A percentile compares a stretch with the other conserved stretches of the same genome.
Conservation (phyloP, 2,888 invertebrate genomes). For the Pomacea canaliculata region DNA sequence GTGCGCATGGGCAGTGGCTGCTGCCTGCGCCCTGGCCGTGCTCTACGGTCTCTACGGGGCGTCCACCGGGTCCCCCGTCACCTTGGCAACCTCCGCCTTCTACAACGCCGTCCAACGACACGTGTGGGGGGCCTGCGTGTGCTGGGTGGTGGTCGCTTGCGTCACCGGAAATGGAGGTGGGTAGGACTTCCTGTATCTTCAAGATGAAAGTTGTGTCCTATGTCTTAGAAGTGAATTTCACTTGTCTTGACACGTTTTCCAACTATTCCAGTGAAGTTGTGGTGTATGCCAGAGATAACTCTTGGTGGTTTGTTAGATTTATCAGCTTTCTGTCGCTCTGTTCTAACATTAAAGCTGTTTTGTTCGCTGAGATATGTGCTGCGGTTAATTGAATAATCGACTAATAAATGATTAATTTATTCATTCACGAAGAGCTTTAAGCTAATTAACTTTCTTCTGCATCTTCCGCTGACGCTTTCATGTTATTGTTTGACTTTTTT, state of each 20-base stretch:
- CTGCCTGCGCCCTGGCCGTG: constrained; percentile 43
- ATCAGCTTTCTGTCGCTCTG: too few species aligned
- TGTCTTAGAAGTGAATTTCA: background rate
- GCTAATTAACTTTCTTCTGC: too few species aligned
- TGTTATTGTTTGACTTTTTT: background rate
- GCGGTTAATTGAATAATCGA: too few species aligned
- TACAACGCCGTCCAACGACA: constrained; percentile 70
- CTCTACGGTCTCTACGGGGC: constrained; percentile 61
- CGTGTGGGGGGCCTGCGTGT: constrained; percentile 71
- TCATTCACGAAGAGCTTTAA: too few species aligned
- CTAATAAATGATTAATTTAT: too few species aligned
- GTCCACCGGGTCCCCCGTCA: constrained; percentile 43
- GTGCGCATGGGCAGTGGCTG: constrained; percentile 52
- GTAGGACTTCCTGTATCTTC: background rate
- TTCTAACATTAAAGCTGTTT: background rate
- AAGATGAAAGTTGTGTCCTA: background rate
- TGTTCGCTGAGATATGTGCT: background rate
- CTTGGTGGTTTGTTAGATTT: too few species aligned
- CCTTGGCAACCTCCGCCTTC: constrained; percentile 48
- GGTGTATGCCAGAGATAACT: too few species aligned
- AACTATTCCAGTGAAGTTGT: too few species aligned
- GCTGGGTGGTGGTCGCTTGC: constrained; percentile 73
- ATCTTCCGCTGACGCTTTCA: too few species aligned
- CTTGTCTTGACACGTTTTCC: too few species aligned
- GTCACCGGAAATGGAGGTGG: constrained; percentile 71